A percentile compares a stretch with the other conserved stretches of the same genome.
Evolutionary conservation across 2,113 vertebrate species (phyloP).

Genomic region (Lophius piscatorius): DNA sequence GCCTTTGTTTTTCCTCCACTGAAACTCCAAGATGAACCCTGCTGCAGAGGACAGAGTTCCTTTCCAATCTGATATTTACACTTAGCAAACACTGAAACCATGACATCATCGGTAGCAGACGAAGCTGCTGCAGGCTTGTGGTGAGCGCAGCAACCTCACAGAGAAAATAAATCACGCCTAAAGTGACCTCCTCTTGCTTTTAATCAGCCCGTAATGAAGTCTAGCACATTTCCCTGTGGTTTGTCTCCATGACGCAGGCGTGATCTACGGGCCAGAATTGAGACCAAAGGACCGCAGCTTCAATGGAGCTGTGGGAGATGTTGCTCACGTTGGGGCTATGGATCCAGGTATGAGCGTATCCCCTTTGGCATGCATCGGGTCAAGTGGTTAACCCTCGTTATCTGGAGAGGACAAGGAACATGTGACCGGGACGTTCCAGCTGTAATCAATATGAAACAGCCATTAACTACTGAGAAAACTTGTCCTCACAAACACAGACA

Average conservation of each 20-base stretch:
- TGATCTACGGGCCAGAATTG: slow-evolving; percentile 39
- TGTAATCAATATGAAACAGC: slow-evolving; percentile 72
- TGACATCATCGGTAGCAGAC: slow-evolving; percentile 69
- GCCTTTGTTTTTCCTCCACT: slow-evolving; percentile 21
- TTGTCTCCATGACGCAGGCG: slow-evolving; percentile 39
- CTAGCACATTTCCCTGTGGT: slow-evolving; percentile 51
- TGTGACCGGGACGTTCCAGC: slow-evolving; percentile 62
- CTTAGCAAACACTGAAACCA: slow-evolving; percentile 69
- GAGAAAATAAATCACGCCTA: slow-evolving; percentile 62
- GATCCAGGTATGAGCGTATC: slow-evolving; percentile 48
- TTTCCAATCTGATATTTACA: slow-evolving; percentile 68
- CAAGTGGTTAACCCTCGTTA: slow-evolving; percentile 76
- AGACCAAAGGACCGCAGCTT: slow-evolving; percentile 38
- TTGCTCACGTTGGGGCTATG: neutral
- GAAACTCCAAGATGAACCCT: slow-evolving; percentile 45
- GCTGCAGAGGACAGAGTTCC: slow-evolving; percentile 48
- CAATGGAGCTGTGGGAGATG: slow-evolving; percentile 11
- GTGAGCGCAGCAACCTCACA: slow-evolving; percentile 59
- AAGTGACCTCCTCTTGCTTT: slow-evolving; percentile 57
- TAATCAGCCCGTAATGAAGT: slow-evolving; percentile 70
- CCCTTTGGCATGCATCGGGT: slow-evolving; percentile 62
- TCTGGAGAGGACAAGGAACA: slow-evolving; percentile 62
- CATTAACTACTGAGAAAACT: slow-evolving; percentile 70
- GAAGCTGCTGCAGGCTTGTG: slow-evolving; percentile 39
- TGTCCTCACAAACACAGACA: slow-evolving; percentile 21